A percentile compares a stretch with the other conserved stretches of the same genome.
Conservation (phyloP, 2,888 invertebrate species). For the Orthosia gothica region DNA sequence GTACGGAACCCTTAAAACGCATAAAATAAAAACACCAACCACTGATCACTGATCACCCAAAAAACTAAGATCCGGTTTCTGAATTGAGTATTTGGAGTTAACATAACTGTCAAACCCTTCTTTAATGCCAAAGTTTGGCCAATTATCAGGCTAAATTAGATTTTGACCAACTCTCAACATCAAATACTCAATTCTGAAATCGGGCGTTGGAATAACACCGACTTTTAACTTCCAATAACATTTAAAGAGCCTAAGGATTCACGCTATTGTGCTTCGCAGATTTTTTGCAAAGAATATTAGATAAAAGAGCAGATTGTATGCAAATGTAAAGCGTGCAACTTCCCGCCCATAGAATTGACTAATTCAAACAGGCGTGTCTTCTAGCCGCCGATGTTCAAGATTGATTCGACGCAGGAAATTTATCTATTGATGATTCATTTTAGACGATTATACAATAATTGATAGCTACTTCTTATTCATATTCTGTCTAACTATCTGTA, state of each 20-base stretch:
- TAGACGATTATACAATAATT: not conserved
- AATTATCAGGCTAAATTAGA: too few relatives aligned
- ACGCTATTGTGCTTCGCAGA: slow-evolving; percentile 34
- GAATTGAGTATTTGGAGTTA: too few relatives aligned
- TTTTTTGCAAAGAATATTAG: slow-evolving; percentile 48
- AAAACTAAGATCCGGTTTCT: too few relatives aligned
- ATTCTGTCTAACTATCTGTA: too few relatives aligned
- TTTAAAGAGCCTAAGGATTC: slow-evolving; percentile 22
- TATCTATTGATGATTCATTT: slow-evolving; percentile 31
- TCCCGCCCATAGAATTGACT: slow-evolving; percentile 72
- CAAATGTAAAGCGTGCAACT: slow-evolving; percentile 69
- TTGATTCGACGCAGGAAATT: slow-evolving; percentile 32
- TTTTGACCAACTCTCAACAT: too few relatives aligned
- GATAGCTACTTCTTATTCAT: not conserved
- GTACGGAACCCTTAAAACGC: too few relatives aligned
- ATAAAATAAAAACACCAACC: not conserved
- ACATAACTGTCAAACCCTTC: too few relatives aligned
- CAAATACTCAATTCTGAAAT: too few relatives aligned
- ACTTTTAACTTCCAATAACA: slow-evolving; percentile 9
- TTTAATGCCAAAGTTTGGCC: too few relatives aligned
- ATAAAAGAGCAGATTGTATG: slow-evolving; percentile 68
- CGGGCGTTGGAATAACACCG: not conserved
- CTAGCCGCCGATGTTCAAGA: slow-evolving; percentile 33
- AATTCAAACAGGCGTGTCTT: slow-evolving; percentile 66
- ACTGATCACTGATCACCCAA: too few relatives aligned